Evolutionary conservation across 1,140 invertebrate species (phyloP).

Genomic region (Camponotus floridanus): DNA sequence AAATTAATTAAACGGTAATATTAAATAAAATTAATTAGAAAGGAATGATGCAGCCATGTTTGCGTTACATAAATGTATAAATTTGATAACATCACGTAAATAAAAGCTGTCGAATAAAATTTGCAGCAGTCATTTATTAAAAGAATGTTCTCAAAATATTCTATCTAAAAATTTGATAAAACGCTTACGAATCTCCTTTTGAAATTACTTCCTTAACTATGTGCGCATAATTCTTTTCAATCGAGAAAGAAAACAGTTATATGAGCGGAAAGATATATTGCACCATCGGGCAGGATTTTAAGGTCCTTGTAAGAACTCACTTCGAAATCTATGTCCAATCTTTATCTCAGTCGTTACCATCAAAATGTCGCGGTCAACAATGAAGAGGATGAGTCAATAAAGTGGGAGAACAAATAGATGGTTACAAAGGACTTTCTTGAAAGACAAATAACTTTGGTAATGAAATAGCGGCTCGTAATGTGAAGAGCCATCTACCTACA

Average conservation of each 20-base stretch:
- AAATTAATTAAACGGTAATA: neutral
- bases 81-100: neutral
- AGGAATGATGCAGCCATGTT: neutral
- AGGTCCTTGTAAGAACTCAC: constrained; percentile 52
- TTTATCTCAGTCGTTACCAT: constrained; percentile 55
- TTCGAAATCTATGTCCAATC: constrained; percentile 58
- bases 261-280: constrained; percentile 46
- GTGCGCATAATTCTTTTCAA: constrained; percentile 38
- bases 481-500: constrained; percentile 27
- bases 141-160: neutral
- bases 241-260: constrained; percentile 35
- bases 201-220: constrained; percentile 26
- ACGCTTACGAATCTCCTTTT: constrained; percentile 23
- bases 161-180: neutral
- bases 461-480: constrained; percentile 55
- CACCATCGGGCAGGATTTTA: constrained; percentile 45
- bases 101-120: neutral
- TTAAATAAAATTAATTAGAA: too few relatives aligned
- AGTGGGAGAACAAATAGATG: constrained; percentile 43
- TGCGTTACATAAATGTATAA: neutral
- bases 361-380: constrained; percentile 58
- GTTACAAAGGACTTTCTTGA: constrained; percentile 47
- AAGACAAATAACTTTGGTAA: constrained; percentile 59
- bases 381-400: constrained; percentile 64
- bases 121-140: neutral